Evolutionary conservation across 2,113 vertebrate species (phyloP), one percentile per base, ranked within the genome.

Genomic region (Syrrhaptes paradoxus): DNA sequence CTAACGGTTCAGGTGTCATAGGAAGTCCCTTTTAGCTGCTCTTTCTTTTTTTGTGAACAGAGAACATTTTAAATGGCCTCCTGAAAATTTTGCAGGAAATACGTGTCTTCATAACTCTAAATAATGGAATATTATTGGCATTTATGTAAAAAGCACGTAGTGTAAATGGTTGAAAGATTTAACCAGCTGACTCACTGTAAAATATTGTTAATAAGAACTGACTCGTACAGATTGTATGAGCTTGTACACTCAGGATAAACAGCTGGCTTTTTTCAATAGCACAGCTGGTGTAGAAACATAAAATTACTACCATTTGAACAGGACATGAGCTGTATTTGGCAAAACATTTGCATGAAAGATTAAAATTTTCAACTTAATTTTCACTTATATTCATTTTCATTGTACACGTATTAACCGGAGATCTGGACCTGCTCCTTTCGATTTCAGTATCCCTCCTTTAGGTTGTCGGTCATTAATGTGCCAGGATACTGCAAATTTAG

Each of bases 201-300:
- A 95, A 84, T 68, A 78, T 45, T 63, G 87, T 87, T 93, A 76
- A 90, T 87, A 82, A 91, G 87, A 92, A 54, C 31, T 34, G 58
- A 68, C 95, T 91, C 90, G 96, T 90, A 83, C 80, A 90, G 80
- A 63, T 45, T 74, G 72, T 31, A 36, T 90, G 85, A 93, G 79
- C 92, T 85, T 77, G 75, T 85, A 81, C 38, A 67, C 90, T 90
- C 78, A 43, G 63, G 75, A 59, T 92, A 94, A 96, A 93, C 90
- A 94, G 90, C 92, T 95, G 93, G 55, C 73, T 88, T 67, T 87
- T 85, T 55, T 94, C 90, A 96, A 89, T 95, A 61, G 94, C 86
- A 89, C 96, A 96, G 95, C 95, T 95, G 95, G 79, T 87, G 73
- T 11, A 52, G 79, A 74, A 86, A 59, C 68, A 85, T 74, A 21